Conservation (phyloP, 2,888 invertebrate species). For the Diaprepes abbreviatus region DNA sequence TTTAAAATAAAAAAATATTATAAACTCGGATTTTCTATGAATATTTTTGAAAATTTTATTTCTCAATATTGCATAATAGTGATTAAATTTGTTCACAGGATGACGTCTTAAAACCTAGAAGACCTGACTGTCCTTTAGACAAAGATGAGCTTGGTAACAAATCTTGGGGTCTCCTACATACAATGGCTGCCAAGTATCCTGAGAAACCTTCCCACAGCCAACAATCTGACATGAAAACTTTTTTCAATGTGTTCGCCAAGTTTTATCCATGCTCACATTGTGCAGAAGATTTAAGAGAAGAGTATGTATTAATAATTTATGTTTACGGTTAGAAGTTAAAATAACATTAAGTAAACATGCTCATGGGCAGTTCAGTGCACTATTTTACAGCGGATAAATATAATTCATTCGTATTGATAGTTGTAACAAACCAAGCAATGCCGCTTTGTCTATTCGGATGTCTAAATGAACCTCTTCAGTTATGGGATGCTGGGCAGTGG, state of each 20-base stretch:
- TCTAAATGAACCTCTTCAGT: too few relatives aligned
- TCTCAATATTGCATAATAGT: constrained; percentile 19
- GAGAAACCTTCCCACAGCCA: constrained; percentile 81
- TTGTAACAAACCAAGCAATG: too few relatives aligned
- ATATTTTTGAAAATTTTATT: neutral
- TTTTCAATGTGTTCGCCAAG: constrained; percentile 86
- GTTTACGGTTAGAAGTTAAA: too few relatives aligned
- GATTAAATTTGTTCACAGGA: neutral
- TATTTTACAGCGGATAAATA: too few relatives aligned
- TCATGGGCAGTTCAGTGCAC: too few relatives aligned
- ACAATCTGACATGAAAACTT: constrained; percentile 82
- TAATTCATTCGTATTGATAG: too few relatives aligned
- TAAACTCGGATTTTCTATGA: too few relatives aligned
- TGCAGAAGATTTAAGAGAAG: constrained; percentile 87
- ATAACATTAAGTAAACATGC: too few relatives aligned
- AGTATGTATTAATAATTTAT: constrained; percentile 77
- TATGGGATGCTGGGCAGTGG: too few relatives aligned
- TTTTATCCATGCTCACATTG: constrained; percentile 95
- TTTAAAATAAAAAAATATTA: too few relatives aligned
- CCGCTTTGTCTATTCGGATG: too few relatives aligned
- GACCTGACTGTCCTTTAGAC: constrained; percentile 80
- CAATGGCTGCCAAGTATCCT: constrained; percentile 96
- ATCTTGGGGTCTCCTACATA: constrained; percentile 96
- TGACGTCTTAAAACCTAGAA: constrained; percentile 47
- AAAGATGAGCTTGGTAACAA: constrained; percentile 82